Evolutionary conservation across 2,797 vertebrate species (phyloP), one percentile per base, ranked within the genome.

Genomic region (Peromyscus aztecus): DNA sequence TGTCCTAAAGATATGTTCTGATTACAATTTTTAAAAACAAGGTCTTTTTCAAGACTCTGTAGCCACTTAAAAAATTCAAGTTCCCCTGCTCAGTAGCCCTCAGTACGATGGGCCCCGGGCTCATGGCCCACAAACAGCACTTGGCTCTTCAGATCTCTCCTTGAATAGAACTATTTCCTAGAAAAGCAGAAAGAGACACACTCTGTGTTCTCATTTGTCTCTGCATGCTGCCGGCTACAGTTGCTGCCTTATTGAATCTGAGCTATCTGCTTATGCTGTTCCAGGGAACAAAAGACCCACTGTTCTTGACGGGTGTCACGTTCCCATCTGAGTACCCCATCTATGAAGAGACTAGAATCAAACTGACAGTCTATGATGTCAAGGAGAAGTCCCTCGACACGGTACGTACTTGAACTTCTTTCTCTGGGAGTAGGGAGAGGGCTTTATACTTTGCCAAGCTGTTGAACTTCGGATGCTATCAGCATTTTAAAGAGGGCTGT

Each of bases 231-330:
- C 94, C 11, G 49, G 94, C 97, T 95, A 96, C 98, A 99, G 98
- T 99, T 99, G 98, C 98, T 98, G 97, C 98, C 97, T 99, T 97
- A 97, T 95, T 97, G 92, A 98, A 91, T 97, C 95, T 85, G 97
- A 94, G 91, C 97, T 97, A 96, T 98, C 98, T 98, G 7, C 97
- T 98, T 97, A 6, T 98, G 97, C 98, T 98, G 83, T 97, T 97
- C 37, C 99, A 99, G 99, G 99, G 99, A 97, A 99, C 99, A 99
- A 99, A 99, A 98, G 99, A 99, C 98, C 99, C 99, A 80, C 98
- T 99, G 98, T 99, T 99, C 98, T 97, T 99, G 99, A 99, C 99
- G 76, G 99, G 99, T 97, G 99, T 99, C 99, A 99, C 99, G 96
- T 99, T 99, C 98, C 99, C 99, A 78, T 98, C 99, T 46, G 99